Evolutionary conservation across 2,113 vertebrate genomes (phyloP).

Genomic region (Piprites chloris): DNA sequence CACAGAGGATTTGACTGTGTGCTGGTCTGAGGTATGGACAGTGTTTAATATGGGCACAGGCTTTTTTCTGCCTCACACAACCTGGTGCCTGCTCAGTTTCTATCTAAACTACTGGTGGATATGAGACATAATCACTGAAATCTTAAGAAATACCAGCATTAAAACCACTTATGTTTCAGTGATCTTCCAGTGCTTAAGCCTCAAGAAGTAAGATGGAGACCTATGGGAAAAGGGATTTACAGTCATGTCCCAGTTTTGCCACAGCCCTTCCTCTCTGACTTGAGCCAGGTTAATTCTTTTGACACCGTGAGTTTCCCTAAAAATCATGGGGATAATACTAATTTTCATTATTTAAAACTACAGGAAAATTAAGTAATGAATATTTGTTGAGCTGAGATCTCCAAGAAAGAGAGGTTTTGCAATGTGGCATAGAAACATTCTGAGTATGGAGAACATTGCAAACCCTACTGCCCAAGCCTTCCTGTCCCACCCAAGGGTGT

Average conservation of each 20-base stretch:
- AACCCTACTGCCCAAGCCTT: background rate
- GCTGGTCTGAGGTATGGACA: background rate
- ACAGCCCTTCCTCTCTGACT: background rate
- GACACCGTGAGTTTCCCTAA: background rate
- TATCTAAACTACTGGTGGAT: background rate
- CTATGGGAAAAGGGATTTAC: background rate
- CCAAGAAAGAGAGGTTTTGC: background rate
- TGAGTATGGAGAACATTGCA: background rate
- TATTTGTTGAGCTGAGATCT: background rate
- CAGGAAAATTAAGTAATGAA: background rate
- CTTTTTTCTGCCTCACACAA: accelerated
- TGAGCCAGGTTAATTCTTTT: background rate
- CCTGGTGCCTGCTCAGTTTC: background rate
- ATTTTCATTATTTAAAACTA: background rate
- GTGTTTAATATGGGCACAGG: background rate
- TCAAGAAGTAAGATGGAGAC: background rate
- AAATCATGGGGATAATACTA: background rate
- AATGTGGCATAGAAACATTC: accelerated
- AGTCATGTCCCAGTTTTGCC: background rate
- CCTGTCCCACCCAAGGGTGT: background rate
- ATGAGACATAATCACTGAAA: background rate
- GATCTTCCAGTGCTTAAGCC: background rate
- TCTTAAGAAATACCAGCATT: background rate
- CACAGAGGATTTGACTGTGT: accelerated
- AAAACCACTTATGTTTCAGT: background rate